Conservation (phyloP, 1,140 invertebrate genomes). For the Callitettix versicolor region DNA sequence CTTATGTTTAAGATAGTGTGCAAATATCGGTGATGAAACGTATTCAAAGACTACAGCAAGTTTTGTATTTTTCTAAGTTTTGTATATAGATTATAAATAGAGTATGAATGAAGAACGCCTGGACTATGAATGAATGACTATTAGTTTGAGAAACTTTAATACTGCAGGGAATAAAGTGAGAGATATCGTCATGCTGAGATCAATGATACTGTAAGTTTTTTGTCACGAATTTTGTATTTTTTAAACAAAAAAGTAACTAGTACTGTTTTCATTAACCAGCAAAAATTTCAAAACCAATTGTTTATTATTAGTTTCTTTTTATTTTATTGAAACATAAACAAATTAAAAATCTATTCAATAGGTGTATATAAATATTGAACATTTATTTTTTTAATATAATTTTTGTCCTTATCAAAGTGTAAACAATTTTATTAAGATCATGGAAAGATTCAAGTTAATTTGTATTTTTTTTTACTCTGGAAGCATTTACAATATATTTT, state of each 20-base stretch:
- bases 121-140: neutral
- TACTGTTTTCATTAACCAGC: no score
- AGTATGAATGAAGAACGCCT: neutral
- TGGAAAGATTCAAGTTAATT: neutral
- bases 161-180: neutral
- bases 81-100: slow-evolving; percentile 2
- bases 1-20: no score
- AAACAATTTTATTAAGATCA: neutral
- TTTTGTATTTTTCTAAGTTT: slow-evolving; percentile 10
- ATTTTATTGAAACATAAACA: neutral
- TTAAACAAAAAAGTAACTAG: neutral
- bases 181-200: neutral
- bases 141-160: neutral
- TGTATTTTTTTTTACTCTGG: neutral
- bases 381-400: neutral
- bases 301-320: no score
- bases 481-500: neutral
- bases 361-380: neutral
- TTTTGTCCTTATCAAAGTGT: neutral
- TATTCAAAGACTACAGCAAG: slow-evolving; percentile 1
- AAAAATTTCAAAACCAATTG: no score
- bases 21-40: neutral
- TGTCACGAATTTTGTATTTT: neutral
- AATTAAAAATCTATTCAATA: neutral
- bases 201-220: neutral